phyloP scores from a whole-genome alignment of 2,888 invertebrate genomes.

The Scelioninae gen. 2 region DNA sequence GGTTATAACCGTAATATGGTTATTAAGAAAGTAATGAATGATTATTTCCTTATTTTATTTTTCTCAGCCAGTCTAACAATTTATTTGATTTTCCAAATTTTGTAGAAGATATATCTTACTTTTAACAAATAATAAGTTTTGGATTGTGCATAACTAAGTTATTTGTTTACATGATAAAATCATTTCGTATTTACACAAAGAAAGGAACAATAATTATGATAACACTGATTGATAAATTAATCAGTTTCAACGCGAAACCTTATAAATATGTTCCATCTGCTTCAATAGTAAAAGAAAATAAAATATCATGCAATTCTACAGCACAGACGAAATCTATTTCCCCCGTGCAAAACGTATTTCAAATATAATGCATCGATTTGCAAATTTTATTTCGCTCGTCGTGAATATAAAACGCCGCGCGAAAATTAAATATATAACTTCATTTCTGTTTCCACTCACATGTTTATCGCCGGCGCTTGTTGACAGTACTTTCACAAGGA shows the following conservation, averaged over 20 bases:
- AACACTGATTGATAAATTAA: too few relatives aligned
- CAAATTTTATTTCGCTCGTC: slow-evolving; percentile 14
- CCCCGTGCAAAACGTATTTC: slow-evolving; percentile 16
- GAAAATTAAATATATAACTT: slow-evolving; percentile 42
- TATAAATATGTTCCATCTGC: too few relatives aligned
- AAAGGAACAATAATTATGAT: neutral
- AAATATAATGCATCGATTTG: slow-evolving; percentile 48
- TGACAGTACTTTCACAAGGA: slow-evolving; percentile 80
- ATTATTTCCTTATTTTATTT: too few relatives aligned
- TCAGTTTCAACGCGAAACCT: too few relatives aligned
- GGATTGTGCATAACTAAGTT: neutral
- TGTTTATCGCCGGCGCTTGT: slow-evolving; percentile 71
- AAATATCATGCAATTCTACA: neutral
- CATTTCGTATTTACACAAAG: slow-evolving; percentile 8
- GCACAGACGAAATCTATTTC: slow-evolving; percentile 7
- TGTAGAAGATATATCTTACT: too few relatives aligned
- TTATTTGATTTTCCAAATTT: too few relatives aligned
- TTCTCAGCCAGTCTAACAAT: too few relatives aligned
- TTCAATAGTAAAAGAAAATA: slow-evolving; percentile 16
- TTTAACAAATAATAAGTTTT: too few relatives aligned
- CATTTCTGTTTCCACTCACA: slow-evolving; percentile 66
- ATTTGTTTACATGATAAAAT: neutral
- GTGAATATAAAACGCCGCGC: slow-evolving; percentile 2
- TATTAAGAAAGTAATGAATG: too few relatives aligned
- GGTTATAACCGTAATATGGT: too few relatives aligned